Evolutionary conservation across 2,113 vertebrate genomes (phyloP).

Genomic region (Sphaerodactylus townsendi): DNA sequence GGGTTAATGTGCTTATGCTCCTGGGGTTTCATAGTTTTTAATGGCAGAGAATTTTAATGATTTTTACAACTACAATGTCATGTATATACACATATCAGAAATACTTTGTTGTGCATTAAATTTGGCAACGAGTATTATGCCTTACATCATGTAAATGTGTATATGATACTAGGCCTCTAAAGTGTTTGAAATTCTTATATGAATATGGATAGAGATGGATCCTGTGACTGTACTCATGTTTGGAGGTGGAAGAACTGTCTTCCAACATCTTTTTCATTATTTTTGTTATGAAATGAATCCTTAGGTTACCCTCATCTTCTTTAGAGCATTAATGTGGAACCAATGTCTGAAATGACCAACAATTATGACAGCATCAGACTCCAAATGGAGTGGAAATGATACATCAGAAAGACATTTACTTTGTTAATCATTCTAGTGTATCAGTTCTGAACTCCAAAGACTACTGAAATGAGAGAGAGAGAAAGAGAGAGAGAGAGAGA

Average conservation of each 20-base stretch:
- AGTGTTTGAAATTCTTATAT: too few relatives aligned
- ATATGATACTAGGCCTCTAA: too few relatives aligned
- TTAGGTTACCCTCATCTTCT: background rate
- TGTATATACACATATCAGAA: too few relatives aligned
- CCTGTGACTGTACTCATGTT: background rate
- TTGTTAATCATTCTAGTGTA: background rate
- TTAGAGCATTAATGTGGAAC: background rate
- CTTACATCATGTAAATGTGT: too few relatives aligned
- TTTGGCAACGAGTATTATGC: too few relatives aligned
- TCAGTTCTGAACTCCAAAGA: background rate
- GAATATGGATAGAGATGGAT: background rate
- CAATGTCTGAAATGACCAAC: background rate
- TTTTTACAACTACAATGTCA: too few relatives aligned
- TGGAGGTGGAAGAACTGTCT: background rate
- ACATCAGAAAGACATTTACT: background rate
- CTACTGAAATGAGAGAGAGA: background rate
- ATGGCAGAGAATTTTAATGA: too few relatives aligned
- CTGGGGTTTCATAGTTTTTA: too few relatives aligned
- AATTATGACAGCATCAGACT: background rate
- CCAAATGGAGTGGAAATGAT: slow-evolving; percentile 6
- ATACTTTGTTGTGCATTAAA: too few relatives aligned
- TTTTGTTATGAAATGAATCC: background rate
- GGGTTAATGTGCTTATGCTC: too few relatives aligned
- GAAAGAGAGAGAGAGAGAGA: background rate
- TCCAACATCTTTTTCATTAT: background rate